phyloP scores from a whole-genome alignment of 2,888 invertebrate genomes.

The Sinotaia quadrata region DNA sequence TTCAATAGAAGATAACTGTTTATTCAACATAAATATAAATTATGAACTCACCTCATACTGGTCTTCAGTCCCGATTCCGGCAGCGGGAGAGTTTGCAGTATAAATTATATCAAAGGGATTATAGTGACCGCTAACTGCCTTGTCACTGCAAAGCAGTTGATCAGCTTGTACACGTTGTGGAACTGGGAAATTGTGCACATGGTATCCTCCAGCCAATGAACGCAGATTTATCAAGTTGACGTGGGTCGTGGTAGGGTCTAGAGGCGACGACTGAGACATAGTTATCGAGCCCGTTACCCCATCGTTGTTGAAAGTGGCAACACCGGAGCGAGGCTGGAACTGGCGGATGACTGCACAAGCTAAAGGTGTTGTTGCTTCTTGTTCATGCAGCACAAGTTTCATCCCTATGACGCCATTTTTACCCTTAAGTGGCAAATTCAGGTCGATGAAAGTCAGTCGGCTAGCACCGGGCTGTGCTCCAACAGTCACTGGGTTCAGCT shows the following conservation, averaged over 20 bases:
- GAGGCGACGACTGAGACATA: conserved; percentile 85
- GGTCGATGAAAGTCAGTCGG: conserved; percentile 42
- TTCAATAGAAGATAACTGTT: not conserved
- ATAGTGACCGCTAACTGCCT: conserved; percentile 79
- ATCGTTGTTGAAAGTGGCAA: conserved; percentile 70
- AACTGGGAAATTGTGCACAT: conserved; percentile 73
- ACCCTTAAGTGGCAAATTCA: conserved; percentile 46
- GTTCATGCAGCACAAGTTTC: conserved; percentile 11
- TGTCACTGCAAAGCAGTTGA: conserved; percentile 74
- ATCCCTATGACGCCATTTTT: not conserved
- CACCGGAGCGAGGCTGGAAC: conserved; percentile 47
- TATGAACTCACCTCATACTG: conserved; percentile 82
- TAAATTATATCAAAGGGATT: conserved; percentile 80
- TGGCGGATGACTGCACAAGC: conserved; percentile 29
- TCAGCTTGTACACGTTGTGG: conserved; percentile 53
- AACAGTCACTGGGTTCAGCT: conserved; percentile 46
- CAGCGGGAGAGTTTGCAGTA: conserved; percentile 55
- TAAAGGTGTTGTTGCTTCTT: not conserved
- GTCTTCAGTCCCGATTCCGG: conserved; percentile 84
- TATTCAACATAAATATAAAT: no score
- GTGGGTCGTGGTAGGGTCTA: conserved; percentile 77
- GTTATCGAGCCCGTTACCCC: conserved; percentile 87
- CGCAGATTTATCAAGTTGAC: conserved; percentile 74
- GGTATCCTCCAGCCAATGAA: conserved; percentile 70
- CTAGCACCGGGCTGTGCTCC: conserved; percentile 28